Evolutionary conservation across 2,113 vertebrate genomes (phyloP), one percentile per base, ranked within the genome.

Genomic region (Apaloderma vittatum): DNA sequence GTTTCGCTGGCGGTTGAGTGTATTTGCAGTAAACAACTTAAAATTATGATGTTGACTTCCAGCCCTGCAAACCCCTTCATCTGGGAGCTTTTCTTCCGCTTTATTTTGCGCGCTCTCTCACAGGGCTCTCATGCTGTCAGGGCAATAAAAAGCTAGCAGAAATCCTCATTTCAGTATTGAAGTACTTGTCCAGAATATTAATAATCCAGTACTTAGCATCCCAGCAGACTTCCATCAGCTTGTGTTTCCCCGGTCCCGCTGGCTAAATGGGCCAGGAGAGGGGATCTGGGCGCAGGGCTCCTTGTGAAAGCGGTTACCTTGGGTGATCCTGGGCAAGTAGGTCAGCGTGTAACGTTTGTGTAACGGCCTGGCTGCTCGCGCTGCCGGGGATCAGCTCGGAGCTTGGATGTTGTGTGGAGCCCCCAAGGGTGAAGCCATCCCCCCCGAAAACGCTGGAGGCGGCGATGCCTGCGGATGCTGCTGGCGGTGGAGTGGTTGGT

Each of bases 241-340:
- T 84, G 63, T 83, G 96, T 96, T 79, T 54, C 51, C 34, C 63
- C 32, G 12, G 40, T 74, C 30, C 61, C 2, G 5, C 59, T 88
- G 76, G 70, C 88, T 92, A 77, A 91, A 15, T 43, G 91, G 63
- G 72, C 79, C 72, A 37, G 63, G 63, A 88, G 88, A 32, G 76
- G 68, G 71, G 85, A 43, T 88, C 20, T 94, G 82, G 73, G 74
- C 65, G 22, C 88, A 48, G 72, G 67, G 51, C 27, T 93, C 71
- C 92, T 89, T 54, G 67, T 37, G 80, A 83, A 54, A 86, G 9
- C 65, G 3, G 11, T 95, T 77, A 84, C 91, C 82, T 96, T 86
- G 91, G 80, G 23, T 96, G 92, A 91, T 92, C 89, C 73, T 86
- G 79, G 83, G 68, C 95, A 95, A 95, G 90, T 93, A 91, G 91